Percentiles rank a stretch among this genome's conserved stretches.
phyloP scores from a whole-genome alignment of 2,888 invertebrate genomes.

The Kuschelorhynchus macadamiae region DNA sequence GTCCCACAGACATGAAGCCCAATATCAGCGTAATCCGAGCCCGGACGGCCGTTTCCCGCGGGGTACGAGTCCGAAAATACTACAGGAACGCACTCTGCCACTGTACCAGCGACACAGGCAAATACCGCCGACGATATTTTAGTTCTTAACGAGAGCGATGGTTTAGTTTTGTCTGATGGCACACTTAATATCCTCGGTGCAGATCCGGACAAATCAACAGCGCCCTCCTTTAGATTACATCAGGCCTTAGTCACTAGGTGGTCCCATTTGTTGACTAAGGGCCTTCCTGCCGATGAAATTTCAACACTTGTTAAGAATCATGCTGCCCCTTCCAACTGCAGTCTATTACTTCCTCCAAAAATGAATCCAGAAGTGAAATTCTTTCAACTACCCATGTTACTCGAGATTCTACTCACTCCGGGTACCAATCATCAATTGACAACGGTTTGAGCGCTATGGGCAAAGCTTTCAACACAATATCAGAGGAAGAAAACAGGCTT shows the following conservation, averaged over 20 bases:
- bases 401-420: conserved; percentile 20
- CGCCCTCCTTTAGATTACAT: neutral
- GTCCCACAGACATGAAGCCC: no score
- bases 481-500: no score
- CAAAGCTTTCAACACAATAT: no score
- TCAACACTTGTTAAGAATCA: no score
- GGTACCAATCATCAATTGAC: conserved; percentile 27
- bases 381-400: conserved; percentile 7
- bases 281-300: conserved; percentile 6
- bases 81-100: no score
- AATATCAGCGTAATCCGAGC: no score
- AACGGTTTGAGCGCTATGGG: conserved; percentile 4
- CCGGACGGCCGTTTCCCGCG: no score
- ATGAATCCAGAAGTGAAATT: conserved; percentile 14
- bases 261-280: conserved; percentile 2
- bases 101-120: no score
- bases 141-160: conserved; percentile 5
- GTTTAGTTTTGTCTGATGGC: conserved; percentile 4
- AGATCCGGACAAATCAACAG: conserved; percentile 12
- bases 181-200: conserved; percentile 17
- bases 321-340: conserved; percentile 7
- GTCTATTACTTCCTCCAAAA: neutral
- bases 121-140: conserved; percentile 2
- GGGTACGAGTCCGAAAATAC: no score
- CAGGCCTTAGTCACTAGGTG: conserved; percentile 12